Conservation (phyloP, 2,113 vertebrate species). For the Sapajus apella region DNA sequence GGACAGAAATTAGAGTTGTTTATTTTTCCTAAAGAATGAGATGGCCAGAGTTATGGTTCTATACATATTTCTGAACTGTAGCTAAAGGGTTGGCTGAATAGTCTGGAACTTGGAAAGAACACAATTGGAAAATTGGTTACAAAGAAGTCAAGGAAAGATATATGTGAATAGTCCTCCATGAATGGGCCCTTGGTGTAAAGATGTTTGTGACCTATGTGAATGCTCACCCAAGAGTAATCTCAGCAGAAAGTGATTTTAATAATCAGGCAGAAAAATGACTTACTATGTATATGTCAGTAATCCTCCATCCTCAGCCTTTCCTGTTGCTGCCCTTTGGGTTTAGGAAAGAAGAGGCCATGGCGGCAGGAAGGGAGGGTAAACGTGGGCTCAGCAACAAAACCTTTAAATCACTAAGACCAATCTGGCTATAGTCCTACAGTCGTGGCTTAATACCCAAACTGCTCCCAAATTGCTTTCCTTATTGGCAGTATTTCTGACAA, state of each 20-base stretch:
- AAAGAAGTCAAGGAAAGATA: background rate
- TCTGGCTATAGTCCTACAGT: background rate
- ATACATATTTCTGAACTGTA: background rate
- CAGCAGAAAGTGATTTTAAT: constrained; percentile 21
- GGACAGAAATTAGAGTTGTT: background rate
- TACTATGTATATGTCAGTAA: background rate
- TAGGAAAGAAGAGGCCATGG: background rate
- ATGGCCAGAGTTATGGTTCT: background rate
- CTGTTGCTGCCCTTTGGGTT: background rate
- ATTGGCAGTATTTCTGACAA: background rate
- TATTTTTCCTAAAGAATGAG: background rate
- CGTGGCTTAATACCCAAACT: background rate
- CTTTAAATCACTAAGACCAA: background rate
- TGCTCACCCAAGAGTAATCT: background rate
- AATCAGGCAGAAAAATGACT: background rate
- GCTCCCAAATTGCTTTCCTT: background rate
- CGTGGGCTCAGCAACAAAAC: background rate
- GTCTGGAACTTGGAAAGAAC: background rate
- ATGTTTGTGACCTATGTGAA: background rate
- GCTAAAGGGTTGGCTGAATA: background rate
- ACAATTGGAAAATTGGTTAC: background rate
- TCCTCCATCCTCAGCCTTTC: background rate
- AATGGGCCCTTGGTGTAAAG: background rate
- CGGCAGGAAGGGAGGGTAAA: background rate
- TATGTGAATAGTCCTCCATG: background rate